Evolutionary conservation across 2,888 invertebrate genomes (phyloP).

Genomic region (Agriopis marginaria): DNA sequence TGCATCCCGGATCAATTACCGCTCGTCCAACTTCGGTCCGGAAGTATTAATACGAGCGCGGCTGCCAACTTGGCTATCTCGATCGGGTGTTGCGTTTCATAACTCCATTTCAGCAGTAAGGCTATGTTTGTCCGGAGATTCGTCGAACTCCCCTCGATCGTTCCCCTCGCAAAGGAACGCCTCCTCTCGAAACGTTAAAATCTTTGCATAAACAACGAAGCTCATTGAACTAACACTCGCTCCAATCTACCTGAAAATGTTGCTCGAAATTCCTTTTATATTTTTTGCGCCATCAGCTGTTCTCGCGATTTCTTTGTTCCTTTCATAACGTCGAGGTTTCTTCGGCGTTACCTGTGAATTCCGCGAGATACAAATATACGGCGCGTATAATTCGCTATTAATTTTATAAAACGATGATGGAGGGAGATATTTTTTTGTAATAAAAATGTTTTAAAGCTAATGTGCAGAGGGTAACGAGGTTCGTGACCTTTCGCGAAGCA

Average conservation of each 20-base stretch:
- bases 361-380: conserved; percentile 38
- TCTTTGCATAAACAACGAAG: conserved; percentile 24
- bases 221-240: conserved; percentile 29
- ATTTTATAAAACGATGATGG: conserved; percentile 32
- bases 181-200: conserved; percentile 29
- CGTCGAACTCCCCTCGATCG: conserved; percentile 27
- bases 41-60: conserved; percentile 66
- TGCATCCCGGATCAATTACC: conserved; percentile 68
- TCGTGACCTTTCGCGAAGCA: conserved; percentile 39
- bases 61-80: conserved; percentile 61
- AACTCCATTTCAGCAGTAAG: conserved; percentile 47
- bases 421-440: conserved; percentile 25
- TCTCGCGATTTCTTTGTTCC: conserved; percentile 43
- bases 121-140: conserved; percentile 49
- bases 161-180: conserved; percentile 8
- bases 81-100: conserved; percentile 57
- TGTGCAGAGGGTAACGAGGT: conserved; percentile 38
- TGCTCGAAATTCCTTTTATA: conserved; percentile 35
- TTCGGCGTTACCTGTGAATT: conserved; percentile 40
- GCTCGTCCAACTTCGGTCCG: conserved; percentile 51
- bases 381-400: conserved; percentile 39
- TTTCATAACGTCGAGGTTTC: conserved; percentile 32
- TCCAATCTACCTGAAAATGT: conserved; percentile 42
- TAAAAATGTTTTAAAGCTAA: conserved; percentile 30
- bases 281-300: conserved; percentile 48